phyloP scores from a whole-genome alignment of 2,797 vertebrate genomes.

The Hipposideros larvatus region DNA sequence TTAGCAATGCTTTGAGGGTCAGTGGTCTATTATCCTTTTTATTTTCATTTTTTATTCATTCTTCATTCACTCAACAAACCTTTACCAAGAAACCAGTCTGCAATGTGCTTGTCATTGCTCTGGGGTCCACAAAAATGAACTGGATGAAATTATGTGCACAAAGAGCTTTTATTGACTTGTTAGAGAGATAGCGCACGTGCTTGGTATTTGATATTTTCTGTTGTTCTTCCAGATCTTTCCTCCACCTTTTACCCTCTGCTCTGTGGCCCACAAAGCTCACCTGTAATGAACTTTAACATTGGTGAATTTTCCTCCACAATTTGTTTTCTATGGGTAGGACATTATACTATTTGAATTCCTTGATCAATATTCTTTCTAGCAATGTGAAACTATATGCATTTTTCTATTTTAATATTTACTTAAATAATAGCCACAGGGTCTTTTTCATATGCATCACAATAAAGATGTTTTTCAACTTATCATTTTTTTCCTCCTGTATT shows the following conservation, averaged over 20 bases:
- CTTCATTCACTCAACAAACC: conserved; percentile 46
- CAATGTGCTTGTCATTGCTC: background rate
- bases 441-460: background rate
- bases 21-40: background rate
- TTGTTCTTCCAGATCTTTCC: background rate
- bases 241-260: background rate
- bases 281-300: background rate
- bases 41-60: conserved; percentile 51
- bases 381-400: background rate
- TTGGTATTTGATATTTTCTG: background rate
- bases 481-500: background rate
- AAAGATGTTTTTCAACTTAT: background rate
- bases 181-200: background rate
- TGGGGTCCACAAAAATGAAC: background rate
- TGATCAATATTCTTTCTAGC: background rate
- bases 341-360: conserved; percentile 39
- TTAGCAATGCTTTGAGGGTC: background rate
- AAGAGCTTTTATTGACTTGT: background rate
- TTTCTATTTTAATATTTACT: conserved; percentile 51
- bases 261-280: background rate
- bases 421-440: background rate
- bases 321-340: background rate
- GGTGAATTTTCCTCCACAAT: conserved; percentile 37
- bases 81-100: background rate
- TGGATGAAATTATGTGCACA: background rate